Percentiles rank a stretch among this genome's conserved stretches.
These are phyloP conservation scores for Dromaius novaehollandiae DNA, from an alignment of 2,113 vertebrate genomes.

Conservation along the genomic window DNA sequence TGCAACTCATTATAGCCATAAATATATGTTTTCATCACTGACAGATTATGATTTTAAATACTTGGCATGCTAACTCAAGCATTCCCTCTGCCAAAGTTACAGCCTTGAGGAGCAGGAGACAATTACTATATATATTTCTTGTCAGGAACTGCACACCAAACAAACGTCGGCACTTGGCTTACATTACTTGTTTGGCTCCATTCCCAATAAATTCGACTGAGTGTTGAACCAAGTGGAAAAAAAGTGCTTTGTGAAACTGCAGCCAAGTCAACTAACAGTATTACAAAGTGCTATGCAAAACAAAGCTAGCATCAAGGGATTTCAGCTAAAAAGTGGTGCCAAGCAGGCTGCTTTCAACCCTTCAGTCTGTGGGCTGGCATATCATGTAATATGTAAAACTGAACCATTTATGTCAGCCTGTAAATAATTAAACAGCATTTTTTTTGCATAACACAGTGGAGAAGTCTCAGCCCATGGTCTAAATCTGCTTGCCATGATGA, in stretches of 20 bases:
- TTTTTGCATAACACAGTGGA: fast-evolving
- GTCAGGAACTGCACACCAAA: conserved; percentile 28
- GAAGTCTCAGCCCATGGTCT: neutral
- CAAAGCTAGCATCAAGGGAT: conserved; percentile 40
- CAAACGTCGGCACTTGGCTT: conserved; percentile 56
- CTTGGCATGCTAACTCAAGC: conserved; percentile 29
- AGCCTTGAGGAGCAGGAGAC: conserved; percentile 62
- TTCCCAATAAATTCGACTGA: conserved; percentile 34
- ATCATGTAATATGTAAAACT: neutral
- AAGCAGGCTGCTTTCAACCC: neutral
- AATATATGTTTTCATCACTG: conserved; percentile 49
- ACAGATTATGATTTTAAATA: conserved; percentile 53
- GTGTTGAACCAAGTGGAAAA: conserved; percentile 29
- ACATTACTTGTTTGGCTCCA: conserved; percentile 48
- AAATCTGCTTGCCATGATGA: neutral
- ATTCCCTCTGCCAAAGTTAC: conserved; percentile 41
- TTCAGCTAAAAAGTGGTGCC: neutral
- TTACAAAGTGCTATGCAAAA: conserved; percentile 67
- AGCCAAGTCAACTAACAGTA: conserved; percentile 63
- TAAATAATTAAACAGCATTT: neutral
- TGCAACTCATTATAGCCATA: conserved; percentile 40
- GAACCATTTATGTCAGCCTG: neutral
- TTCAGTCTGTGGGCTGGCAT: neutral
- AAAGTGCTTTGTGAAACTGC: conserved; percentile 39
- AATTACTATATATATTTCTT: conserved; percentile 39